Percentiles rank a stretch among this genome's conserved stretches.
Conservation (phyloP, 2,113 vertebrate species). For the Salvelinus sp. region DNA sequence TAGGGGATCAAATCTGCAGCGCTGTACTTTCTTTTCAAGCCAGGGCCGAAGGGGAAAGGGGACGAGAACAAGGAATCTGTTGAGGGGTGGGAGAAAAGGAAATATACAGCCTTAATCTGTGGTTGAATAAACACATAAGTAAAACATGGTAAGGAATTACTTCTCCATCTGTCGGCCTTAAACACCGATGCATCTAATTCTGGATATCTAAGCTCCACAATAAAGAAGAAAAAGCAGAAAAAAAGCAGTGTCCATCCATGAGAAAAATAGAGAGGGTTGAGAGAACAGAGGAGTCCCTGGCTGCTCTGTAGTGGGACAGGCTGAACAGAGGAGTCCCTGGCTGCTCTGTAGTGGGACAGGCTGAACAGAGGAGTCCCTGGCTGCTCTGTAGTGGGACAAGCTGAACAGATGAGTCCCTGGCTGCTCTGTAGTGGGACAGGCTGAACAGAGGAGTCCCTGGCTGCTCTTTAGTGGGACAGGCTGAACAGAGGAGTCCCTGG, state of each 20-base stretch:
- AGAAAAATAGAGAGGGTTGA: conserved; percentile 12
- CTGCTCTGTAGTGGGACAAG: too few species aligned
- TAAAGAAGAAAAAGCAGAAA: not conserved
- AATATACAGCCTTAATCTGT: conserved; percentile 45
- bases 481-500: too few species aligned
- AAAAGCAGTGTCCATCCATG: conserved; percentile 6
- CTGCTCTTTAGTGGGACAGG: too few species aligned
- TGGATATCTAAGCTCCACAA: conserved; percentile 12
- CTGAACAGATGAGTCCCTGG: too few species aligned
- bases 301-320: too few species aligned
- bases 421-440: too few species aligned
- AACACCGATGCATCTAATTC: conserved; percentile 42
- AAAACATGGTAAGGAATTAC: conserved; percentile 41
- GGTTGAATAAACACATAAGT: conserved; percentile 44
- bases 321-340: too few species aligned
- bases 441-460: too few species aligned
- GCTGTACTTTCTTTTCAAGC: conserved; percentile 41
- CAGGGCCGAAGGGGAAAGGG: conserved; percentile 22
- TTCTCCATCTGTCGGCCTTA: conserved; percentile 52
- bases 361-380: too few species aligned
- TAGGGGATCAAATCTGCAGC: conserved; percentile 42
- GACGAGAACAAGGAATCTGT: not conserved
- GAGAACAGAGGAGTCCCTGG: not conserved
- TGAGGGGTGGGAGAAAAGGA: conserved; percentile 23
- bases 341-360: too few species aligned